A percentile compares a stretch with the other conserved stretches of the same genome.
These are phyloP conservation scores for Lepidurus couesii DNA, from an alignment of 1,140 invertebrate genomes.

Conservation along the genomic window DNA sequence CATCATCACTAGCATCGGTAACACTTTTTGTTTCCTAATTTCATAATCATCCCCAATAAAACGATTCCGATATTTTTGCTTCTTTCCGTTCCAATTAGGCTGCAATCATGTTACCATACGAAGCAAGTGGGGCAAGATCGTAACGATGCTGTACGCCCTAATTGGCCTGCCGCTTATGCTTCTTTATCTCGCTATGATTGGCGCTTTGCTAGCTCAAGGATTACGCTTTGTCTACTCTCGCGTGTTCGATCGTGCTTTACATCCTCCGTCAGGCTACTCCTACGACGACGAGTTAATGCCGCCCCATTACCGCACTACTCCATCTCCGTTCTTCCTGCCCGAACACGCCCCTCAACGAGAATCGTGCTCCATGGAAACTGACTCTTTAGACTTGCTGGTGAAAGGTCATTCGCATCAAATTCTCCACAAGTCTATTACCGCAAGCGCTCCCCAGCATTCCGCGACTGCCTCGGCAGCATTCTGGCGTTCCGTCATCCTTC, in stretches of 20 bases:
- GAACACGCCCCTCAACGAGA: background rate
- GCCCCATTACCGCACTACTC: background rate
- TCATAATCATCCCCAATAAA: too few species aligned
- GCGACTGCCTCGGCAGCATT: background rate
- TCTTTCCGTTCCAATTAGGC: background rate
- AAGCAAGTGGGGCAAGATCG: constrained; percentile 58
- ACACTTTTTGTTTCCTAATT: constrained; percentile 42
- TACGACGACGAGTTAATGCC: background rate
- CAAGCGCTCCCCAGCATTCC: background rate
- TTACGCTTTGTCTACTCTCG: constrained; percentile 45
- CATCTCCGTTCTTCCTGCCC: background rate
- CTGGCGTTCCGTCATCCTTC: background rate
- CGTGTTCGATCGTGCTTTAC: constrained; percentile 39
- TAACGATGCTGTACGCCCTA: constrained; percentile 81
- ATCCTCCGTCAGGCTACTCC: background rate
- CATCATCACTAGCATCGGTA: constrained; percentile 92
- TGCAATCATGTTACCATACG: background rate
- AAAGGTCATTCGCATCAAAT: background rate
- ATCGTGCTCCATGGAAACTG: background rate
- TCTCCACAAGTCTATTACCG: background rate
- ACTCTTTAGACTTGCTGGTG: background rate
- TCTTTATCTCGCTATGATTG: constrained; percentile 76
- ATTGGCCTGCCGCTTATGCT: constrained; percentile 88
- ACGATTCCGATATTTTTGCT: too few species aligned
- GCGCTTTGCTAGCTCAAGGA: constrained; percentile 57